phyloP scores from a whole-genome alignment of 2,113 vertebrate species.

The Miniopterus natalensis region DNA sequence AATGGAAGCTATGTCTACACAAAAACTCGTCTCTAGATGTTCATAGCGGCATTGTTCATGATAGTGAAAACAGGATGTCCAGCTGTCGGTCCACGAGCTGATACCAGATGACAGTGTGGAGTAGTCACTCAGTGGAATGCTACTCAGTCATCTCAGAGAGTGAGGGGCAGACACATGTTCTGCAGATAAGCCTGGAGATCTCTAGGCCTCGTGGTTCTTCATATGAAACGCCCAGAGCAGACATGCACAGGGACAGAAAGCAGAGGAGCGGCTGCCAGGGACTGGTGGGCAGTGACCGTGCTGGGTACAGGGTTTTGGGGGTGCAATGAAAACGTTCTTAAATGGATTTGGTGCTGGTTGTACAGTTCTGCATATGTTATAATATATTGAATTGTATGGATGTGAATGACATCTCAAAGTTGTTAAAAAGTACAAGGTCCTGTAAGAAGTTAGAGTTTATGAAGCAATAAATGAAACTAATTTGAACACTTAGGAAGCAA shows the following conservation, averaged over 20 bases:
- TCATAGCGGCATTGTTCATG: not conserved
- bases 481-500: not conserved
- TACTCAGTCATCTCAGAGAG: fast-evolving
- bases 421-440: not conserved
- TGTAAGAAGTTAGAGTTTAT: not conserved
- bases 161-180: fast-evolving
- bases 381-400: not conserved
- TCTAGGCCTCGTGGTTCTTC: not conserved
- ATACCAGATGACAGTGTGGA: fast-evolving
- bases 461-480: not conserved
- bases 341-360: not conserved
- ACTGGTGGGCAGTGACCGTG: not conserved
- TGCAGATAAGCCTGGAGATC: not conserved
- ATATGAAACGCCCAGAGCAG: not conserved
- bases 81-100: not conserved
- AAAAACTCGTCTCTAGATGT: not conserved
- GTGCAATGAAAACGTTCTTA: not conserved
- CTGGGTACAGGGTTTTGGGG: not conserved
- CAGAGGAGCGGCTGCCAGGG: not conserved
- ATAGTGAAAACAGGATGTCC: not conserved
- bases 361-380: not conserved
- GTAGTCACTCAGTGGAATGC: fast-evolving
- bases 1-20: not conserved
- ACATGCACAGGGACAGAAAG: not conserved
- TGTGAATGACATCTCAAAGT: not conserved